Evolutionary conservation across 2,888 invertebrate species (phyloP).

Genomic region (Ectemnius continuus): DNA sequence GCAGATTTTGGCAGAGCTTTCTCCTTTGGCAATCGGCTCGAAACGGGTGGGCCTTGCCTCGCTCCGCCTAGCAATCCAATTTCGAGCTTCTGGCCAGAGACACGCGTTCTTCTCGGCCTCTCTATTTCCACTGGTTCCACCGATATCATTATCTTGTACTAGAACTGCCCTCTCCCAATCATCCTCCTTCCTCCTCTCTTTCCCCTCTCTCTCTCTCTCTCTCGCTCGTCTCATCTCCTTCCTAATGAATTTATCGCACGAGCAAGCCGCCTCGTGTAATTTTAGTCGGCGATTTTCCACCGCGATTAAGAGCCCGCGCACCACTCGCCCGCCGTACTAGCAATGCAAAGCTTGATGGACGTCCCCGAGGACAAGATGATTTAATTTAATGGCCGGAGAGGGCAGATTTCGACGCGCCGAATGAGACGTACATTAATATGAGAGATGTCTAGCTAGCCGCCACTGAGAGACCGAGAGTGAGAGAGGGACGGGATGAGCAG

Average conservation of each 20-base stretch:
- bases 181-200: too few species aligned
- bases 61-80: constrained; percentile 59
- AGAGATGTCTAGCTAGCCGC: neutral
- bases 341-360: too few species aligned
- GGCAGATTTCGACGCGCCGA: too few species aligned
- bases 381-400: too few species aligned
- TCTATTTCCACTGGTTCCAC: constrained; percentile 53
- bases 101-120: constrained; percentile 2
- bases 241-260: neutral
- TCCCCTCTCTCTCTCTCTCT: too few species aligned
- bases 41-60: constrained; percentile 46
- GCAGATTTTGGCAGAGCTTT: constrained; percentile 49
- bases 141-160: constrained; percentile 23
- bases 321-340: too few species aligned
- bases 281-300: constrained; percentile 16
- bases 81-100: constrained; percentile 45
- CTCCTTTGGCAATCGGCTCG: constrained; percentile 54
- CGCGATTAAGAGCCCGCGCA: too few species aligned
- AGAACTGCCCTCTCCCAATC: too few species aligned
- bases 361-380: too few species aligned
- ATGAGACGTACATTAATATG: too few species aligned
- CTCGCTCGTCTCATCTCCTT: too few species aligned
- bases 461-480: too few species aligned
- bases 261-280: constrained; percentile 32
- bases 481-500: constrained; percentile 6